A percentile compares a stretch with the other conserved stretches of the same genome.
These are phyloP conservation scores for Gallinago jamesoni DNA, from an alignment of 2,113 vertebrate genomes.

Conservation along the genomic window DNA sequence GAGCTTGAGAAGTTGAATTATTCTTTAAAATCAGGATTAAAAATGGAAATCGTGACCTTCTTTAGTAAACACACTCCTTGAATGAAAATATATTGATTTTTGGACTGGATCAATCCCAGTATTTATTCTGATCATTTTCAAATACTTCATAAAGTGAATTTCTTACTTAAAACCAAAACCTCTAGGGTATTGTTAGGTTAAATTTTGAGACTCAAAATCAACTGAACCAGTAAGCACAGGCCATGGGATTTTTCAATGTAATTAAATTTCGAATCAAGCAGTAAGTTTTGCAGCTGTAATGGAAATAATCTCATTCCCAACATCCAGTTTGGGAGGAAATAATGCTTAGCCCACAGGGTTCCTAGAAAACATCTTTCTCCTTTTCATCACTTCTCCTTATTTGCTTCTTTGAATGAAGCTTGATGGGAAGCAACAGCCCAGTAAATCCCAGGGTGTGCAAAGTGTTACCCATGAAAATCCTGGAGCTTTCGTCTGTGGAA, in stretches of 20 bases:
- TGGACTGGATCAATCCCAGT: background rate
- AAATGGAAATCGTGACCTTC: background rate
- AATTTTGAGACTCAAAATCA: background rate
- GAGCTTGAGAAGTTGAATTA: background rate
- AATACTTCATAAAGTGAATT: background rate
- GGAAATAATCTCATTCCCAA: background rate
- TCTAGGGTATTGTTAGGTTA: background rate
- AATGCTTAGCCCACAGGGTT: background rate
- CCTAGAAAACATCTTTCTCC: background rate
- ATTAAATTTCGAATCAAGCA: background rate
- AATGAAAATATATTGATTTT: background rate
- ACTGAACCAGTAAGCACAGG: background rate
- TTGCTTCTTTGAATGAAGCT: background rate
- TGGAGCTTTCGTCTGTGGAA: rapidly evolving
- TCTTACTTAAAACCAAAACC: background rate
- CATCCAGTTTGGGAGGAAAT: background rate
- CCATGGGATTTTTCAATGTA: background rate
- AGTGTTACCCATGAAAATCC: background rate
- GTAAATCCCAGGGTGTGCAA: background rate
- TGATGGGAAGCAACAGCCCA: background rate
- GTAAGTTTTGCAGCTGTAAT: background rate
- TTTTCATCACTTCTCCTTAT: background rate
- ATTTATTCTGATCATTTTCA: background rate
- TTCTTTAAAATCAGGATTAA: background rate
- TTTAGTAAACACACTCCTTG: background rate